Evolutionary conservation across 2,888 invertebrate genomes (phyloP), one percentile per base, ranked within the genome.

Genomic region (Habrosyne pyritoides): DNA sequence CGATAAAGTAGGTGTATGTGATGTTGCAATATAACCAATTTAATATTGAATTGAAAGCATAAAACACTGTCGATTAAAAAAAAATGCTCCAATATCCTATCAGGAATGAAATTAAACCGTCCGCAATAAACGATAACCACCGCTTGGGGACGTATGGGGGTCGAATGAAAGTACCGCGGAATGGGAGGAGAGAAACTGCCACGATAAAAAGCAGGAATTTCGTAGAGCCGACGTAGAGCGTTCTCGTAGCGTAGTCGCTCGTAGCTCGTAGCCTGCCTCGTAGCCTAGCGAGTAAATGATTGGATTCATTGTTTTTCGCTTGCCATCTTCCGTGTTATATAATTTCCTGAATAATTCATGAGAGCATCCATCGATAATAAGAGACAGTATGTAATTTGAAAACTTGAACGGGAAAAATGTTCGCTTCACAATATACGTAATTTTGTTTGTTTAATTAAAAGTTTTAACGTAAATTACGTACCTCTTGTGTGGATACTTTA

Each of bases 221-320:
- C 66, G 68, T 70, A 65, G 66, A 66, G 61, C 60, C 48, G 48
- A 48, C 53, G 42, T 36, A 28, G 26, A 21, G 46, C 22, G 21
- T 24, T 52, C 18, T 42, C 42, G 42, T 42, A 30, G 61, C 59
- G 61, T 47, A 56, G 57, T 52, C 49, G 52, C 59, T 22, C 51
- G 33, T 55, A 51, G 54, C 55, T 33, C 26, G 57, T 30, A 50
- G 50, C 28, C 55, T 53, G 52, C 55, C 53, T 1, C 52, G 55
- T 36, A 49, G 57, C 59, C 36, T 50, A 49, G 49, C 57, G 63
- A 59, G 59, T 60, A 64, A 76, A 73, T 79, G 75, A 81, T 80
- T 75, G 75, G 78, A 79, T 73, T 77, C 75, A 80, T 81, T 82
- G 81, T 82, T 80, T 81, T 80, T 74, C 71, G 75, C 77, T 77